Evolutionary conservation across 2,797 vertebrate genomes (phyloP), one percentile per base, ranked within the genome.

Genomic region (Gallirallus australis): DNA sequence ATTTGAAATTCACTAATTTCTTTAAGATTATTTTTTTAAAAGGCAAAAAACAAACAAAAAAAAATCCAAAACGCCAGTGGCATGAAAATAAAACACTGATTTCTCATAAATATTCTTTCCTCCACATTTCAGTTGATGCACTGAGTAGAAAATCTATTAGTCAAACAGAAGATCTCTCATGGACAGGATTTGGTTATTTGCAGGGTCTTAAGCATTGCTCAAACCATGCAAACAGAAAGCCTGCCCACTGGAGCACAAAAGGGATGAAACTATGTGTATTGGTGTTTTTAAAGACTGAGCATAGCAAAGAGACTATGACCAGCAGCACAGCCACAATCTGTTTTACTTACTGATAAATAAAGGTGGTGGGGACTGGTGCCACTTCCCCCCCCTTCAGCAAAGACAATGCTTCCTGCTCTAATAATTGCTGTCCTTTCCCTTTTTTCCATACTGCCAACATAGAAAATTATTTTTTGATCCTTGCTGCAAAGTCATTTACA

Each of bases 251-350:
- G 30, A 37, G 19, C 39, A 31, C n/a, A 47, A 57, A 56, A 48
- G 28, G 35, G 10, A 48, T 70, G 30, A 73, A 63, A 39, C 24
- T 35, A 30, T 19, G 7, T 30, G 4, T 30, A n/a, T 1, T 25
- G 28, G 7, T 56, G 40, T 56, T 77, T 68, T 53, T 72, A 52
- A 73, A 59, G 69, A 48, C 19, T 56, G 9, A 77, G 12, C 9
- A 52, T 28, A 94, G 18, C 16, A 54, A 68, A 52, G 17, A 23
- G 21, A 39, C 47, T 63, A 8, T 12, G 53, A 45, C 28, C n/a
- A 21, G 20, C 7, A 20, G 48, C 57, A 60, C 31, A 69, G 15
- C 6, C 1, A 0, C n/a, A 52, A 28, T 3, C 6, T 65, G 30
- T 45, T 59, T 71, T 48, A 48, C 45, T 63, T 64, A 42, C 9